Evolutionary conservation across 2,797 vertebrate species (phyloP), one percentile per base, ranked within the genome.

Genomic region (Esox lucius): DNA sequence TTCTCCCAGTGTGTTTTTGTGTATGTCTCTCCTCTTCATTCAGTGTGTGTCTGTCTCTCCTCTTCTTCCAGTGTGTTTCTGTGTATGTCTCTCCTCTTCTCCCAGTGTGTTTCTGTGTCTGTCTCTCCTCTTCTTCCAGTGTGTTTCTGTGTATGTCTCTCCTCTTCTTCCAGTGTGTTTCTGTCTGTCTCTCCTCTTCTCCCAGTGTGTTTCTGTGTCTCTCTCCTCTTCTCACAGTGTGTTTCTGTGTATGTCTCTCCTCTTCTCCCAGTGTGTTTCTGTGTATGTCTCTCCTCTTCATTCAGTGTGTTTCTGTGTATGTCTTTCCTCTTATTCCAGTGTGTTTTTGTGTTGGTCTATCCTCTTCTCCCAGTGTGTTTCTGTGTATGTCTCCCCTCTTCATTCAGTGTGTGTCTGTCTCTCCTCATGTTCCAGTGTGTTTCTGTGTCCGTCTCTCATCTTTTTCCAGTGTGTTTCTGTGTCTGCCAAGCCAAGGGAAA

Each of bases 401-500:
- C 7, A 3, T 39, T 7, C 35, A n/a, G n/a, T 51, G 65, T 83
- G 80, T 82, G 81, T 84, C 82, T 81, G 80, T 42, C 56, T 79
- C 72, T 9, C 8, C n/a, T 46, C 15, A 19, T 24, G 24, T 7
- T 17, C 76, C 69, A 61, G 76, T 73, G 77, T 75, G 79, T 70
- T 68, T 78, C 81, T 81, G 80, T 83, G 79, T 87, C 28, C 59
- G 76, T 79, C 59, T 26, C 26, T 31, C 17, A 3, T 19, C 7
- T 62, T 9, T 22, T 3, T 62, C 22, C 22, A 9, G 13, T 74
- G 24, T 61, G 61, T 69, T n/a, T 65, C 22, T 51, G 71, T 73
- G 70, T 84, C 62, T 67, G 92, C 35, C 7, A 67, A 70, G 81
- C 86, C 86, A 88, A 82, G 94, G 93, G 92, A 94, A 93, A 93